These are phyloP conservation scores for Parazoanthus darwini DNA, from an alignment of 92 coral and sea anemone species.

Conservation along the genomic window DNA sequence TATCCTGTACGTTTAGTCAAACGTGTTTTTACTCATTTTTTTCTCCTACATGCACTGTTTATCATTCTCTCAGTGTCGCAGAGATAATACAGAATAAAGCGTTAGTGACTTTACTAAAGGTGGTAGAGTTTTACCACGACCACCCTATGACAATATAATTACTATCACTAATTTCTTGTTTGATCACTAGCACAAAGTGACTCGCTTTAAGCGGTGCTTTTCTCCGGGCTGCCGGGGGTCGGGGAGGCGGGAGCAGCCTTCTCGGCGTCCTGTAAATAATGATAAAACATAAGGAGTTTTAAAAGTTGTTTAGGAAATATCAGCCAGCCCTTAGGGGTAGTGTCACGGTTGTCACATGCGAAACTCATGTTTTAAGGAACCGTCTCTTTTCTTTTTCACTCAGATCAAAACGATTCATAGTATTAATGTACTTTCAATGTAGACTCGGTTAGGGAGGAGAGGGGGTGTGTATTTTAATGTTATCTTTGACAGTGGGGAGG, in stretches of 20 bases:
- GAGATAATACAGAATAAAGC: neutral
- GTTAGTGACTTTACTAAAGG: neutral
- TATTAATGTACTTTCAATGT: too few relatives aligned
- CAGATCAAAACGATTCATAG: too few relatives aligned
- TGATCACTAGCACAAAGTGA: neutral
- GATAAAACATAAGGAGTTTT: neutral
- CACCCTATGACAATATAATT: neutral
- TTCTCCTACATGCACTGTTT: too few relatives aligned
- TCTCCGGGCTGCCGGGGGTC: constrained; percentile 7
- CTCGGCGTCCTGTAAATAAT: constrained; percentile 21
- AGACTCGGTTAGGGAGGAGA: too few relatives aligned
- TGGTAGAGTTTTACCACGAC: too few relatives aligned
- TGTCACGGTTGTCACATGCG: neutral
- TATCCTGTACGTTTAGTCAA: neutral
- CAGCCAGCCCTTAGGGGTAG: too few relatives aligned
- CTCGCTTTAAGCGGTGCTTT: neutral
- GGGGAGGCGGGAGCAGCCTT: constrained; percentile 16
- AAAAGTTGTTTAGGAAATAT: neutral
- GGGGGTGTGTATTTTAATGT: too few relatives aligned
- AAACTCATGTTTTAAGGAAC: too few relatives aligned
- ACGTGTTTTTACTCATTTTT: neutral
- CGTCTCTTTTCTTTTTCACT: too few relatives aligned
- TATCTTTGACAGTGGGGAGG: too few relatives aligned
- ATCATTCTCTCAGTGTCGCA: neutral
- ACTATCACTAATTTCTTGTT: neutral